Evolutionary conservation across 1,140 invertebrate genomes (phyloP), one percentile per base, ranked within the genome.

Genomic region (Drosophila tani): DNA sequence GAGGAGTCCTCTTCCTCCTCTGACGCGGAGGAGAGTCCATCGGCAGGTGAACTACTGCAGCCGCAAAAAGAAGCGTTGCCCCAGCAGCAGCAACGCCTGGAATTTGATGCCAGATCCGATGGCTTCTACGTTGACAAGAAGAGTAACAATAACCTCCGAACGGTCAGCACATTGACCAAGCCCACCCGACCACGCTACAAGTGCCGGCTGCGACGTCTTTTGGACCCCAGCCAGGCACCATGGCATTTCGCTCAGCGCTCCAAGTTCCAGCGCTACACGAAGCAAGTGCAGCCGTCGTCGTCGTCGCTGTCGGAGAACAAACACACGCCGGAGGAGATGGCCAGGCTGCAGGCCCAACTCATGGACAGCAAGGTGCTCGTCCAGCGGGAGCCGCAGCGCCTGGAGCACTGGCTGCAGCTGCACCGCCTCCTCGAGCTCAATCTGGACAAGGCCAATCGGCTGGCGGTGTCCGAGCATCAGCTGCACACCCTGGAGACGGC

Each of bases 41-140:
- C 12, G 1, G 32, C 32, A 9, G 11, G 32, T 11, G 32, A 3
- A 12, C 9, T 35, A 32, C 8, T 32, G 9, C 32, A 35, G 9
- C 11, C 38, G 8, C 1, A 14, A 3, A 7, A 17, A 14, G 6
- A 29, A 4, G 2, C 15, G 24, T 4, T 2, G 11, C 17, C 0
- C 1, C 14, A 9, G 3, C 15, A 9, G 3, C 15, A 40, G 15
- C 57, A 19, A 1, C 5, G 5, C 0, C 75, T 93, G 12, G 85
- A 93, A 29, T 87, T 91, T 58, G 81, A 93, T 24, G 92, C 93
- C n/a, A 53, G 5, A 6, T n/a, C 92, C 24, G 93, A 94, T 67
- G 75, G 94, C 41, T 95, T 94, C 86, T 94, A 93, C 77, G 93
- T 95, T 63, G 95, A 95, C 62, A 94, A 93, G 74, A 84, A 75